Percentiles rank a stretch among this genome's conserved stretches.
Conservation (phyloP, 2,888 invertebrate species). For the Sarcophaga subvicina region DNA sequence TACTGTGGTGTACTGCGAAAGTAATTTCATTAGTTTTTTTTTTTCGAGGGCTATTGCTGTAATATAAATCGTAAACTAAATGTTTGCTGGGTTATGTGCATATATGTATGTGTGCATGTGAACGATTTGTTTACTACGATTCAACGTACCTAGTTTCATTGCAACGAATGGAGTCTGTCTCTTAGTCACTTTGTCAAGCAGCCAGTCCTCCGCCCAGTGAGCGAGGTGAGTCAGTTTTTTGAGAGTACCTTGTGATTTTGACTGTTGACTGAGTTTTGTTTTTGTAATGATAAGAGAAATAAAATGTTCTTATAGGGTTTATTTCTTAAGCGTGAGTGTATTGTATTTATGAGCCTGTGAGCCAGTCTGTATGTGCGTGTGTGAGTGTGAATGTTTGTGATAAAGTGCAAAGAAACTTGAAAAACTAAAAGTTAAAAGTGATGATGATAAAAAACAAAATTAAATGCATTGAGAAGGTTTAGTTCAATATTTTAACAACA, state of each 20-base stretch:
- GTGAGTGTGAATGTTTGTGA: not conserved
- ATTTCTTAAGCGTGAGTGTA: constrained; percentile 30
- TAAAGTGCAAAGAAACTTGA: not conserved
- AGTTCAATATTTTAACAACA: constrained; percentile 3
- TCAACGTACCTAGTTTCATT: constrained; percentile 26
- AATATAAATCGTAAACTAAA: not conserved
- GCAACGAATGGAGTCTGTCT: constrained; percentile 10
- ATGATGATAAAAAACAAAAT: not conserved
- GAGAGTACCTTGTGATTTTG: constrained; percentile 39
- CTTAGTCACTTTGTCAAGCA: not conserved
- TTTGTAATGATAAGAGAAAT: constrained; percentile 52
- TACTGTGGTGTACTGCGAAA: too few species aligned
- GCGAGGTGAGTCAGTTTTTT: not conserved
- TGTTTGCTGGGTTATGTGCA: not conserved
- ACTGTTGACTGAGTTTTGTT: constrained; percentile 55
- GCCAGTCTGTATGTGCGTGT: not conserved
- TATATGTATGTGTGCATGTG: not conserved
- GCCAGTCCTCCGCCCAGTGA: not conserved
- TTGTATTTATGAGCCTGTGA: not conserved
- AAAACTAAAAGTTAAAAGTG: not conserved
- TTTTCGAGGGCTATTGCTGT: too few species aligned
- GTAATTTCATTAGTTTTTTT: not conserved
- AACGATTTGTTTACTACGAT: not conserved
- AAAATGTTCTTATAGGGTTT: constrained; percentile 31
- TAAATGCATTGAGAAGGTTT: constrained; percentile 6